Conservation (phyloP, 2,113 vertebrate genomes). For the Etheostoma cragini region DNA sequence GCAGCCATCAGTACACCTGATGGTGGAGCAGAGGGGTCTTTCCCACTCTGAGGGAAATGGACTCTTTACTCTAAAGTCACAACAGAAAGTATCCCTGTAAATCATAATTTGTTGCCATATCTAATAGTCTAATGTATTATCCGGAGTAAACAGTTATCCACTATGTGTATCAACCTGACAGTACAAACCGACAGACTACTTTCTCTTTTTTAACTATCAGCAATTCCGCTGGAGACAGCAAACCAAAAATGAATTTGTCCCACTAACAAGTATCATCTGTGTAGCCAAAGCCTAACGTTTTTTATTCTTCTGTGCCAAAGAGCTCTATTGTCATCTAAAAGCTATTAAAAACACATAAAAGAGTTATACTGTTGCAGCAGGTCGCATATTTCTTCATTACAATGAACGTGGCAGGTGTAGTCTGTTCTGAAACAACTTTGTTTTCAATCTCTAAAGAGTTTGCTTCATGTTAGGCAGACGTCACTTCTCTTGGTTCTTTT, state of each 20-base stretch:
- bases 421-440: slow-evolving; percentile 37
- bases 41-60: slow-evolving; percentile 48
- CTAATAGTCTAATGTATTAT: slow-evolving; percentile 7
- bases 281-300: not conserved
- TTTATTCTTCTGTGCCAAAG: slow-evolving; percentile 16
- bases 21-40: slow-evolving; percentile 45
- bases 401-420: slow-evolving; percentile 4
- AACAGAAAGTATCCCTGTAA: slow-evolving; percentile 25
- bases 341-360: slow-evolving; percentile 46
- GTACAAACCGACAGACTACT: not conserved
- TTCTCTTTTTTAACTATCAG: not conserved
- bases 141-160: not conserved
- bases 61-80: slow-evolving; percentile 43
- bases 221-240: not conserved
- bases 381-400: slow-evolving; percentile 47
- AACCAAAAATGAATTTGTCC: not conserved
- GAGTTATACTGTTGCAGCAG: slow-evolving; percentile 15
- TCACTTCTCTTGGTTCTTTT: slow-evolving; percentile 27
- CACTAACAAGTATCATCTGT: slow-evolving; percentile 6
- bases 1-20: slow-evolving; percentile 68
- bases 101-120: slow-evolving; percentile 17
- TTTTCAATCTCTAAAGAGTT: slow-evolving; percentile 39
- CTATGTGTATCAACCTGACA: not conserved
- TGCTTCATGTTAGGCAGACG: slow-evolving; percentile 18
- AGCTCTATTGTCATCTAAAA: slow-evolving; percentile 28